Base-by-base conservation (phyloP, 2,113 vertebrate genomes). In the Brachionichthys hirsutus region DNA sequence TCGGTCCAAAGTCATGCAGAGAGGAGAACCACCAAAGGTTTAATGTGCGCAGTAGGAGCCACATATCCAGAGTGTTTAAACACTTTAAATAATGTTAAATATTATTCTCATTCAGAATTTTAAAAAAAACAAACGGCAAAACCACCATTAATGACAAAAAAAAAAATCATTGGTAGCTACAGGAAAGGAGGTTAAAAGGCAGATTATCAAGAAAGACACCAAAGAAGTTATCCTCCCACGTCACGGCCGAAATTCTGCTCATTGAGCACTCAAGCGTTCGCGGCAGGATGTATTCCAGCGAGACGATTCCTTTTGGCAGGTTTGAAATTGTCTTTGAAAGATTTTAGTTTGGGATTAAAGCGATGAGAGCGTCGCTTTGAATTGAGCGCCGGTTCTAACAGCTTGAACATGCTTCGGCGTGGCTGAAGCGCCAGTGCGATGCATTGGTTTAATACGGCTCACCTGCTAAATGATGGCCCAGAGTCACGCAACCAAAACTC, bases 11-110 rank as follows among this genome's bases (percentile, higher is more conserved):
- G 62, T 71, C 58, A 12, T 57, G 55, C 53, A 44, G 35, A 78
- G 59, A 40, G 51, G 54, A 58, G 58, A 67, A 71, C 80, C 75
- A 78, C 82, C 66, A 81, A 54, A 82, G 60, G 73, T 82, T 72
- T 85, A 85, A 78, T 73, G 58, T 62, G 48, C 52, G 75, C 70
- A 82, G 84, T 75, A 78, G 57, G 40, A 64, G 63, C 30, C 64
- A 44, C 61, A 56, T 36, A 10, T 12, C 36, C 36, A 16, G 24
- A 30, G 3, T 30, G 24, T 30, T 30, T 30, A 30, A 30, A 4
- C 24, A 3, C 24, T 30, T 30, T 4, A 30, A 30, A 30, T 30
- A 30, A 30, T 30, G 24, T 30, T 3, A 30, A 30, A 30, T 30
- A 30, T 30, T 30, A 6, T 30, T 30, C 24, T 30, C 24, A 30